Evolutionary conservation across 2,113 vertebrate species (phyloP), one percentile per base, ranked within the genome.

Genomic region (Leptocoma aspasia): DNA sequence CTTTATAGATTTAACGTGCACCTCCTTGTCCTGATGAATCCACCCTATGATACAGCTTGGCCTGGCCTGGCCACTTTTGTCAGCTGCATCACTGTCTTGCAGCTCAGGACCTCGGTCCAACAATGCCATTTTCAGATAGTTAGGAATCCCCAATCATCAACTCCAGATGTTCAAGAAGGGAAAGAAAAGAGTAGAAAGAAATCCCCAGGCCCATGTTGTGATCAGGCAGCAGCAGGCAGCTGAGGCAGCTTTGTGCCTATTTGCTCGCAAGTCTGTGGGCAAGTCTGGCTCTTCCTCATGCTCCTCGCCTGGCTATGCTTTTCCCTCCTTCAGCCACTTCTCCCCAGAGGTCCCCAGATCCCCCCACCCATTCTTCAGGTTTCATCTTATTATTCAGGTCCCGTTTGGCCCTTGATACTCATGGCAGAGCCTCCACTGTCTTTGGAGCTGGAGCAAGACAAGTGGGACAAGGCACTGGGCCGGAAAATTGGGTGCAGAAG

Each of bases 401-500:
- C 60, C 1, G 14, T 94, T 87, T 56, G 68, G 76, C 50, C 65
- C 90, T 76, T 0, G 1, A 39, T 85, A 70, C 59, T 92, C 80
- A 78, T 75, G 82, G 89, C 84, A 95, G 77, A 89, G 65, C 59
- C 52, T 89, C 79, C 49, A 65, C 92, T 82, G 69, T 89, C 81
- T 95, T 93, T 92, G 82, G 92, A 96, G 84, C 64, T 69, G 52
- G 90, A 97, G 82, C 57, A 93, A 94, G 66, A 93, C 91, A 92
- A 96, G 94, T 94, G 64, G 93, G 95, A 97, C 95, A 92, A 95
- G 90, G 97, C 97, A 96, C 63, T 97, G 96, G 96, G 97, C 96
- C 0, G 97, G 97, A 98, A 98, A 98, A 98, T 97, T 97, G 96
- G 96, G 97, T 97, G 95, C 88, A 83, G 95, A 91, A 96, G 95